Evolutionary conservation across 2,113 vertebrate genomes (phyloP).

Genomic region (Corythornis cristatus): DNA sequence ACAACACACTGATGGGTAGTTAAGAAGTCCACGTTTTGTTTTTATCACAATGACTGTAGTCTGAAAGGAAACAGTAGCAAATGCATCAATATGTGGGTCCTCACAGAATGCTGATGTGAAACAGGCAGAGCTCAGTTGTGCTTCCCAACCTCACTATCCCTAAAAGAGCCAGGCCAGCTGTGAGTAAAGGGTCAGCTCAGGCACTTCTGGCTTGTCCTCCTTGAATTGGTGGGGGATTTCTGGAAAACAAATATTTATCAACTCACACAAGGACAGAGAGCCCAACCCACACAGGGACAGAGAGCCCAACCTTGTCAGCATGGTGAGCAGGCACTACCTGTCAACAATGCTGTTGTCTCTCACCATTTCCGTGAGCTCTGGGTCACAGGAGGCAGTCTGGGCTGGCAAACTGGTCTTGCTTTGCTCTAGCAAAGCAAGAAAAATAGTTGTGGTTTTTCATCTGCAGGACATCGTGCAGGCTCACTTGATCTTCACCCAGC

Average conservation of each 20-base stretch:
- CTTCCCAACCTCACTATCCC: neutral
- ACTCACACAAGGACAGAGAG: neutral
- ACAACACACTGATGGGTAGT: constrained; percentile 82
- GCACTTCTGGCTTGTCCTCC: neutral
- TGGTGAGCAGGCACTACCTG: fast-evolving
- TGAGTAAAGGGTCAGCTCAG: fast-evolving
- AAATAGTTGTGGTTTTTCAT: neutral
- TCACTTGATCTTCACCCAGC: neutral
- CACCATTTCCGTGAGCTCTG: neutral
- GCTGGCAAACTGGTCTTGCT: neutral
- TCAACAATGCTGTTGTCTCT: neutral
- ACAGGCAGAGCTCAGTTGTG: neutral
- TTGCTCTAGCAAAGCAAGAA: neutral
- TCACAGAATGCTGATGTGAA: fast-evolving
- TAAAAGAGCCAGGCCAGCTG: neutral
- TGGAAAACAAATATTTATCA: neutral
- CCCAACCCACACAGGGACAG: neutral
- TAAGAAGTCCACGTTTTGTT: constrained; percentile 69
- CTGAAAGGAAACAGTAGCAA: neutral
- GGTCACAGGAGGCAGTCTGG: neutral
- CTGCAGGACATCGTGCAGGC: neutral
- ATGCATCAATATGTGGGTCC: neutral
- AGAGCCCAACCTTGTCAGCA: too few relatives aligned
- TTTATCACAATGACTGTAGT: constrained; percentile 32
- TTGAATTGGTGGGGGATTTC: neutral